Conservation (phyloP, 2,797 vertebrate genomes). For the Platalea minor region DNA sequence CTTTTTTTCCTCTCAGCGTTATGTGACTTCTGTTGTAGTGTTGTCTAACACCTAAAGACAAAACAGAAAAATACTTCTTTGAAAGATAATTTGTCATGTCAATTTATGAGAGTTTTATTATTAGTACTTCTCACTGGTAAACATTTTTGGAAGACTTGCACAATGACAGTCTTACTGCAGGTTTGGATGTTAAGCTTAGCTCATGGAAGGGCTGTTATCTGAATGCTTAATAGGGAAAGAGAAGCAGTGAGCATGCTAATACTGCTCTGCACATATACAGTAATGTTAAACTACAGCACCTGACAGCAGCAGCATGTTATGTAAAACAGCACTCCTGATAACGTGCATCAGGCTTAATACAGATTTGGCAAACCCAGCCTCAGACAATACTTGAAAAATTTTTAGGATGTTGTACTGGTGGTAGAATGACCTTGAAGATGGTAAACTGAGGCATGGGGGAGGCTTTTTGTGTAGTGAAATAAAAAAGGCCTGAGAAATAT, state of each 20-base stretch:
- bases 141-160: constrained; percentile 35
- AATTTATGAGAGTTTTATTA: neutral
- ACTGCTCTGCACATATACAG: constrained; percentile 62
- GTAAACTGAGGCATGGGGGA: neutral
- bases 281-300: constrained; percentile 46
- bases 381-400: constrained; percentile 36
- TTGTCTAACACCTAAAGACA: neutral
- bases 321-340: constrained; percentile 62
- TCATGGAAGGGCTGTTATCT: constrained; percentile 63
- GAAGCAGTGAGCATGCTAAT: constrained; percentile 28
- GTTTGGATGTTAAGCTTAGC: constrained; percentile 47
- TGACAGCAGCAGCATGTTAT: constrained; percentile 68
- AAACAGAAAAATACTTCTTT: neutral
- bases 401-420: neutral
- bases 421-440: constrained; percentile 71
- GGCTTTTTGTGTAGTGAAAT: neutral
- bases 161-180: constrained; percentile 40
- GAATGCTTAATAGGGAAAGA: constrained; percentile 62
- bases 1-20: neutral
- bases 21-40: neutral
- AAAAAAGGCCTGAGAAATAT: neutral
- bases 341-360: constrained; percentile 22
- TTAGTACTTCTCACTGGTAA: neutral
- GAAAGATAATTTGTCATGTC: neutral
- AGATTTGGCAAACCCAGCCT: constrained; percentile 51